Conservation (phyloP, 2,113 vertebrate species). For the Callithrix jacchus region DNA sequence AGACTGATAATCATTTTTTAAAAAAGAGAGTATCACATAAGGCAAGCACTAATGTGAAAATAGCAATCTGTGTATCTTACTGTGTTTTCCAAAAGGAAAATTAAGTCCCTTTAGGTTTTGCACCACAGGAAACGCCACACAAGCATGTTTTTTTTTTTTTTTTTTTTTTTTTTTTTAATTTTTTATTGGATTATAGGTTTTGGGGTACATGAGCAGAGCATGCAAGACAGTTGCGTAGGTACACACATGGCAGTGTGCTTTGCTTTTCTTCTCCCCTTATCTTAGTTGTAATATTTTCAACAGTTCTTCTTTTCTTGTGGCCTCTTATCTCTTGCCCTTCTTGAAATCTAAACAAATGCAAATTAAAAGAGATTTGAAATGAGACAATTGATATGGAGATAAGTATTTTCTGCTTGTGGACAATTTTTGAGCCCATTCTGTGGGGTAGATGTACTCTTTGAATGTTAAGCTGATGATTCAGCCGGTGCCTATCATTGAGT, state of each 20-base stretch:
- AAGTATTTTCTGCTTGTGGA: background rate
- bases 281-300: background rate
- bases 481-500: background rate
- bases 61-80: background rate
- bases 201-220: too few relatives aligned
- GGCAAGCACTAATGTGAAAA: background rate
- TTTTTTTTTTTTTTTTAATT: too few relatives aligned
- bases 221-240: too few relatives aligned
- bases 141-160: background rate
- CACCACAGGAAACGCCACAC: background rate
- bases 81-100: background rate
- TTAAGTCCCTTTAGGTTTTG: background rate
- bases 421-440: background rate
- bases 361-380: background rate
- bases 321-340: background rate
- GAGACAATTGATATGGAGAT: background rate
- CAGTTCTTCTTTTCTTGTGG: background rate
- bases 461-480: background rate
- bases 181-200: too few relatives aligned
- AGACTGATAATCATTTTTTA: background rate
- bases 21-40: background rate
- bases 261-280: too few relatives aligned
- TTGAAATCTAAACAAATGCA: background rate
- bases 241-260: too few relatives aligned
- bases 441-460: background rate